Base-by-base conservation (phyloP, 2,888 invertebrate genomes). In the Drosophila nr. medialis region DNA sequence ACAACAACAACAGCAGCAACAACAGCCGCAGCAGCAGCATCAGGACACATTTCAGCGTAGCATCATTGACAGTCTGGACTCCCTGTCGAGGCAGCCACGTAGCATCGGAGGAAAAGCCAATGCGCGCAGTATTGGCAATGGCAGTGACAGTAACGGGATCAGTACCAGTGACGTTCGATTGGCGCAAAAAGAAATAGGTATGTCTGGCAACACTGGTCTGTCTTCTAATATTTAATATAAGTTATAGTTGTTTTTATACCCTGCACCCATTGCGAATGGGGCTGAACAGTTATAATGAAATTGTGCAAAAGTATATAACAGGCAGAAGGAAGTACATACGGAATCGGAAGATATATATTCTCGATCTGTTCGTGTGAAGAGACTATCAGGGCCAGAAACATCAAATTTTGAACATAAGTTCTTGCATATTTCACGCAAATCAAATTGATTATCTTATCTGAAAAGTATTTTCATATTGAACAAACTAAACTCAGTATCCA, bases 111-210 rank as follows among this genome's bases (percentile, higher is more conserved):
- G 61, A 38, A 34, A 29, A 24, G 24, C 15, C 18, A 61, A 40
- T 48, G 42, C 21, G n/a, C 30, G 45, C 11, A 55, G 21, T 30
- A 27, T 59, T 24, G 36, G 40, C 53, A 65, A 58, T 55, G 50
- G 32, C 3, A 30, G 32, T 34, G 53, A 30, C 51, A 63, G 30
- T 30, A 53, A 49, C 34, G 10, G 40, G 4, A 58, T 53, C 63
- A 59, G 15, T 34, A 60, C 42, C 59, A 50, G 36, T 34, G 36
- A n/a, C 29, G 34, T 62, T 4, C 49, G 67, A 64, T 72, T 91
- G 72, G 72, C 80, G 21, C 77, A 75, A 21, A 76, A 77, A 48
- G 84, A 89, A 77, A 86, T 65, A 34, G 79, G 91, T 91, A 75
- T 86, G 92, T 90, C 53, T 45, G 55, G 51, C 59, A 49, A 48